Conservation (phyloP, 2,888 invertebrate species). For the Trachelus tabidus region DNA sequence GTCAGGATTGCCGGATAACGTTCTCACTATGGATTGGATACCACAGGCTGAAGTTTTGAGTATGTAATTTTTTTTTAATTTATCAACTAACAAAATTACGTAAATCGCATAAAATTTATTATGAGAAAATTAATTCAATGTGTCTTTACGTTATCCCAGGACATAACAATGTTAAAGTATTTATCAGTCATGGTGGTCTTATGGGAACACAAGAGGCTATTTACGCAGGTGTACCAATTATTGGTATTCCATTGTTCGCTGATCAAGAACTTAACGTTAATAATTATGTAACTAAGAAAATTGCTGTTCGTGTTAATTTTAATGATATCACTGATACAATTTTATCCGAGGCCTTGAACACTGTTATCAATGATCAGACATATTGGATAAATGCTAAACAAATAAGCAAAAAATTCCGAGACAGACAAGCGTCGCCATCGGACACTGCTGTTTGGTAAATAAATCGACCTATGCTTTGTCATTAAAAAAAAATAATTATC, state of each 20-base stretch:
- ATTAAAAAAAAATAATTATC: background rate
- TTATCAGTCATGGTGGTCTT: slow-evolving; percentile 59
- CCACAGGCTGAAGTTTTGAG: slow-evolving; percentile 53
- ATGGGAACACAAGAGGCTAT: slow-evolving; percentile 58
- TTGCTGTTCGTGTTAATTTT: slow-evolving; percentile 44
- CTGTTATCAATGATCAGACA: slow-evolving; percentile 44
- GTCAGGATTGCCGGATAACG: slow-evolving; percentile 47
- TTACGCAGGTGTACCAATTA: slow-evolving; percentile 54
- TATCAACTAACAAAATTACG: background rate
- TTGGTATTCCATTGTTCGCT: slow-evolving; percentile 56
- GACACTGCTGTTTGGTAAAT: background rate
- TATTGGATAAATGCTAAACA: slow-evolving; percentile 28
- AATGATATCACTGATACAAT: slow-evolving; percentile 39
- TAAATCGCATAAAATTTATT: background rate
- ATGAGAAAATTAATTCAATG: background rate
- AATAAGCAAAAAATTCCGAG: background rate
- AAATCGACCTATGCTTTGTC: background rate
- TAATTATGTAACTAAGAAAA: slow-evolving; percentile 38
- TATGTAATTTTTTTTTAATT: slow-evolving; percentile 28
- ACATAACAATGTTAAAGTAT: slow-evolving; percentile 53
- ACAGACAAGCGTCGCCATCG: background rate
- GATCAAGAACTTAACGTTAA: slow-evolving; percentile 55
- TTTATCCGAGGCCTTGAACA: slow-evolving; percentile 46
- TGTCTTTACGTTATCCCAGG: slow-evolving; percentile 33
- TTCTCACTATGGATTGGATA: slow-evolving; percentile 47